Percentiles rank a stretch among this genome's conserved stretches.
Conservation (phyloP, 2,113 vertebrate genomes). For the Pluvialis apricaria region DNA sequence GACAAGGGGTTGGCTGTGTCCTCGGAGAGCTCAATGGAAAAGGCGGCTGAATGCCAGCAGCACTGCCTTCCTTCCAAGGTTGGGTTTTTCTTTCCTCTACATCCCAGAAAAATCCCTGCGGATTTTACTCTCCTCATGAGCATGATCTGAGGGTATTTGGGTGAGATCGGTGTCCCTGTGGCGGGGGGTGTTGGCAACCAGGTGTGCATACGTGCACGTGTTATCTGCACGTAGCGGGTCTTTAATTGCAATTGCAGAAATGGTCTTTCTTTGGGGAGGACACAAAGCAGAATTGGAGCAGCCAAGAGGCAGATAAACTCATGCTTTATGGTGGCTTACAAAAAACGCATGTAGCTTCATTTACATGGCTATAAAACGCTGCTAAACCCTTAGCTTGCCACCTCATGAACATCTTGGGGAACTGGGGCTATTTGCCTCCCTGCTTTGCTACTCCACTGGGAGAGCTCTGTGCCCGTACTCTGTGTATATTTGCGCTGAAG, state of each 20-base stretch:
- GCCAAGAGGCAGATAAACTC: background rate
- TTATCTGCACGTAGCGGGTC: background rate
- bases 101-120: background rate
- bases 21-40: background rate
- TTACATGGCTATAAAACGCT: background rate
- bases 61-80: background rate
- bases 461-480: background rate
- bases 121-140: slow-evolving; percentile 17
- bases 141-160: background rate
- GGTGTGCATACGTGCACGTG: fast-evolving
- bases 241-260: background rate
- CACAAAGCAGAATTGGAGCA: background rate
- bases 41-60: background rate
- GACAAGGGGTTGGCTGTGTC: background rate
- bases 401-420: background rate
- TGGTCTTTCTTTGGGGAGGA: background rate
- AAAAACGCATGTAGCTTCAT: background rate
- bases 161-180: background rate
- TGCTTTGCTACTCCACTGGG: background rate
- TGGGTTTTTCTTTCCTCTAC: background rate
- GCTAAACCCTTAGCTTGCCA: background rate
- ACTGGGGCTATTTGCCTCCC: background rate
- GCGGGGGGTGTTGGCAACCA: background rate
- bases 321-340: background rate
- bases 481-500: background rate